Base-by-base conservation (phyloP, 1,140 invertebrate species). In the Drosophila mayri region DNA sequence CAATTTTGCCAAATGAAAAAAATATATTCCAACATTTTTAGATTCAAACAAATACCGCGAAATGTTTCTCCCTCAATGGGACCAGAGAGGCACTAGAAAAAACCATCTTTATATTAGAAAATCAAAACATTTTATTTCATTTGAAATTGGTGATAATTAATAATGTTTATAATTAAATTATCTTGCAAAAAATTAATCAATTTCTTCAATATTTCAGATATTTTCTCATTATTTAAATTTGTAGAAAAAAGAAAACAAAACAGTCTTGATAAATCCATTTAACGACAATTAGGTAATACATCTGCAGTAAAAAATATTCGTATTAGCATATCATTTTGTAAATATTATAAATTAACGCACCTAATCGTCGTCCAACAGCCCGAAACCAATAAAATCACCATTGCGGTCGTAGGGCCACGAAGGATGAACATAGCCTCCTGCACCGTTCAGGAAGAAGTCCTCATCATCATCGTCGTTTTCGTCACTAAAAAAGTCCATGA, bases 391-490 rank as follows among this genome's bases (percentile, higher is more conserved):
- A 25, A 60, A 46, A 14, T 64, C 59, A 4, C 32, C 58, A 32
- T 61, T 9, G 3, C 4, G 14, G 35, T 65, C 63, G 22, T 65
- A 68, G 4, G 44, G 59, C 44, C 46, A 68, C 11, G 44, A 40
- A 11, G 65, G 37, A 25, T 47, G 59, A 11, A 49, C 41, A 38
- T 64, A 49, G 0, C 9, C 37, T 16, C 7, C 63, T 8, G 41
- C 50, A 18, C 22, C 52, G n/a, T 3, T 14, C 7, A 46, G 14
- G 22, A 12, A 25, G 18, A 22, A 22, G 9, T 72, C n/a, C 10
- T 30, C 44, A 32, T 61, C 22, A 43, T 70, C 43, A 4, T 20
- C 18, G 41, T 46, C 28, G 41, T 46, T 20, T n/a, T 79, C 58
- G 4, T 28, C 25, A 28, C 46, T 40, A 22, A 35, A 28, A 10